Conservation (phyloP, 2,888 invertebrate genomes). For the Netelia melanura region DNA sequence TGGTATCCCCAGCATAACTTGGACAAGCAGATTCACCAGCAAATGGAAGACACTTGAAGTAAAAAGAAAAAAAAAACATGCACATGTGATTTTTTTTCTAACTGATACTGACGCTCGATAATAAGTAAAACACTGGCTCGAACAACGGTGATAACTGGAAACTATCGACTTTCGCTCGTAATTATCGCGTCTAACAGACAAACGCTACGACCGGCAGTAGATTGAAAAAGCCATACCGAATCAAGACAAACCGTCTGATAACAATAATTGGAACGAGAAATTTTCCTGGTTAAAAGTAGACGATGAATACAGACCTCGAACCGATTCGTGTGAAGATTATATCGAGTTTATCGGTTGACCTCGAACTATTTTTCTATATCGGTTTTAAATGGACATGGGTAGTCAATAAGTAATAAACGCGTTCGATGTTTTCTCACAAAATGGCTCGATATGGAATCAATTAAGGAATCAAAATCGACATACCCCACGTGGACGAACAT, state of each 20-base stretch:
- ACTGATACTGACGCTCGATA: not conserved
- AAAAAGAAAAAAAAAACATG: slow-evolving; percentile 28
- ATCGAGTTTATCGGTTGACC: slow-evolving; percentile 17
- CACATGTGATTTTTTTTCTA: not conserved
- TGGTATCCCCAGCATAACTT: slow-evolving; percentile 96
- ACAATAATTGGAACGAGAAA: not conserved
- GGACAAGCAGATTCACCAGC: slow-evolving; percentile 95
- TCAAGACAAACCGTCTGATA: too few species aligned
- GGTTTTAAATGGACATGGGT: not conserved
- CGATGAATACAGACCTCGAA: not conserved
- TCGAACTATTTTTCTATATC: slow-evolving; percentile 30
- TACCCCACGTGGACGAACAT: slow-evolving; percentile 98
- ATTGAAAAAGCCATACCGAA: too few species aligned
- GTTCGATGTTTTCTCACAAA: not conserved
- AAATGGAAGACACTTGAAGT: slow-evolving; percentile 92
- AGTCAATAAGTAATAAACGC: slow-evolving; percentile 17
- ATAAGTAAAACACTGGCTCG: not conserved
- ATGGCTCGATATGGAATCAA: slow-evolving; percentile 34
- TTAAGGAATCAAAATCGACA: slow-evolving; percentile 78
- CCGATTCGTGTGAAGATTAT: slow-evolving; percentile 7
- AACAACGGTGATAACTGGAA: not conserved
- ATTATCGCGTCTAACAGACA: not conserved
- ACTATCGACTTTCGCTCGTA: not conserved
- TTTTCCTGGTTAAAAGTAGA: not conserved
- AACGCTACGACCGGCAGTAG: too few species aligned